Percentiles rank a stretch among this genome's conserved stretches.
Evolutionary conservation across 2,797 vertebrate genomes (phyloP).

Genomic region (Dendrocincla fuliginosa): DNA sequence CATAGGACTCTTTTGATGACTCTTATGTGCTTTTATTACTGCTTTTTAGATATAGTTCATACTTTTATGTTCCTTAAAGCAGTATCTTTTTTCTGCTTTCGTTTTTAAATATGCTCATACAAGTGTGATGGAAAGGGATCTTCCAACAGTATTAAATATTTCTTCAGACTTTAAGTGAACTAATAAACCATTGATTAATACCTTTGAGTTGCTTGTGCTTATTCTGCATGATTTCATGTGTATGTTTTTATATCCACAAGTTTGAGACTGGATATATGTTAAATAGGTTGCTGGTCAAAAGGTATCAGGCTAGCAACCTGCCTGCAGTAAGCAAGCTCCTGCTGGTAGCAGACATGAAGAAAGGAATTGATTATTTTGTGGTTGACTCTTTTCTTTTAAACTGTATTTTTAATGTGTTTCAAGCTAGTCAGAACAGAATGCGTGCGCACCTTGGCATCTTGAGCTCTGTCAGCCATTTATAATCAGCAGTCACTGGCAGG

Average conservation of each 20-base stretch:
- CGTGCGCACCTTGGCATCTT: background rate
- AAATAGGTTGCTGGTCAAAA: background rate
- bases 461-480: background rate
- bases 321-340: background rate
- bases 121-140: background rate
- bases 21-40: background rate
- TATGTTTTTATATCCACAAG: background rate
- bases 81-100: background rate
- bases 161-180: background rate
- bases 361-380: background rate
- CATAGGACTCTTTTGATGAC: background rate
- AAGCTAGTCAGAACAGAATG: background rate
- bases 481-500: background rate
- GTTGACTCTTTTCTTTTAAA: background rate
- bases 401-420: background rate
- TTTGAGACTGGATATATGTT: accelerated
- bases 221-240: background rate
- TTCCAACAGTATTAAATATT: background rate
- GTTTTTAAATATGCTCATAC: background rate
- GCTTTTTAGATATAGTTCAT: background rate
- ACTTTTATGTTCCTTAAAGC: background rate
- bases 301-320: accelerated
- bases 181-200: background rate
- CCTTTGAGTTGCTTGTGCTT: background rate
- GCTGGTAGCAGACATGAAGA: background rate